A percentile compares a stretch with the other conserved stretches of the same genome.
Conservation (phyloP, 1,140 invertebrate species). For the Pseudomyrmex cubaensis region DNA sequence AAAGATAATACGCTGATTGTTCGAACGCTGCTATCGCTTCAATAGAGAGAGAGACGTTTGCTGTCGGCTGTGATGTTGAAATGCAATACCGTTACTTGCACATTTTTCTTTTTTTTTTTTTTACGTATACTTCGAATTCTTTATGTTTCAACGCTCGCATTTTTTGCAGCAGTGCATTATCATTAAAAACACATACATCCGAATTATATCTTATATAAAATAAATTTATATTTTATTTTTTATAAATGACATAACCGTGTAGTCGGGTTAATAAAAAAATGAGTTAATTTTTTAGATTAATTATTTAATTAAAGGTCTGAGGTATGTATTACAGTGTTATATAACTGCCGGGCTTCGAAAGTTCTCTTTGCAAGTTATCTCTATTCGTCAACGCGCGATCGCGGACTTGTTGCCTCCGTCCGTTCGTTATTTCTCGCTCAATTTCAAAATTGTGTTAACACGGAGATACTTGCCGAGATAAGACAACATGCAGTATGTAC, state of each 20-base stretch:
- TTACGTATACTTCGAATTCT: neutral
- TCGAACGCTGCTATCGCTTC: neutral
- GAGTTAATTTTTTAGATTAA: too few species aligned
- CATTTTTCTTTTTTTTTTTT: neutral
- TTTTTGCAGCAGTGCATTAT: neutral
- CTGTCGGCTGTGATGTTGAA: neutral
- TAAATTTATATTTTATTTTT: neutral
- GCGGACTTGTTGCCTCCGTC: too few species aligned
- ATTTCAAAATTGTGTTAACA: too few species aligned
- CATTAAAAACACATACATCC: neutral
- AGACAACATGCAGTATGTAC: too few species aligned
- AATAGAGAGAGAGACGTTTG: neutral
- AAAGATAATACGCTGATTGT: conserved; percentile 2
- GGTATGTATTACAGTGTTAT: too few species aligned
- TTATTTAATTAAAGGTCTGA: too few species aligned
- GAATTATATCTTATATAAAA: neutral
- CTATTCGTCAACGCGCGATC: too few species aligned
- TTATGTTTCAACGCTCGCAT: neutral
- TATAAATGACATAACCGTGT: neutral
- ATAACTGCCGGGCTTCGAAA: too few species aligned
- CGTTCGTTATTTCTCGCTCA: too few species aligned
- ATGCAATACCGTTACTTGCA: too few species aligned
- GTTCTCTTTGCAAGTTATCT: too few species aligned
- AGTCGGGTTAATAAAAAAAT: neutral
- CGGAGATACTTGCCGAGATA: too few species aligned